Evolutionary conservation across 2,113 vertebrate genomes (phyloP).

Genomic region (Camelus dromedarius): DNA sequence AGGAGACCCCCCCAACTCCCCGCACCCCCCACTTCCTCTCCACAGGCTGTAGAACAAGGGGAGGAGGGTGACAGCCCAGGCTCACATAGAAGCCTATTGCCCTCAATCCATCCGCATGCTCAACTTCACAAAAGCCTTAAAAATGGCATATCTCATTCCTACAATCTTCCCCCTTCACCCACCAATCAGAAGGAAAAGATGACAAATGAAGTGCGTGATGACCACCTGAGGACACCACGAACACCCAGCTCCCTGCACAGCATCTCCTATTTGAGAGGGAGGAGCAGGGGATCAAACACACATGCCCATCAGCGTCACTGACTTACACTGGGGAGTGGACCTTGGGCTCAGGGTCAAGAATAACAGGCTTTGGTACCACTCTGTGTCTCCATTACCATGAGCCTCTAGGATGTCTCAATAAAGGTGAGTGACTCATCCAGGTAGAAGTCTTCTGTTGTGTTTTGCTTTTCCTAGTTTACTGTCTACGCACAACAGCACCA

Average conservation of each 20-base stretch:
- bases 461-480: not conserved
- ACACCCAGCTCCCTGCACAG: not conserved
- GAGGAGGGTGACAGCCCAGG: not conserved
- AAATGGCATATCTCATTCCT: accelerated
- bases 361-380: too few relatives aligned
- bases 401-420: not conserved
- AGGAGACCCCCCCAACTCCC: not conserved
- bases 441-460: not conserved
- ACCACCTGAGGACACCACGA: not conserved
- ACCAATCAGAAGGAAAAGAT: not conserved
- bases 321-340: not conserved
- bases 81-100: not conserved
- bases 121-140: not conserved
- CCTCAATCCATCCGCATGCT: not conserved
- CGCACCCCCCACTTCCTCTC: not conserved
- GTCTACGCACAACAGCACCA: accelerated
- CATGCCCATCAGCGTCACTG: accelerated
- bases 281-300: accelerated
- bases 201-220: not conserved
- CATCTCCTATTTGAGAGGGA: too few relatives aligned
- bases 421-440: not conserved
- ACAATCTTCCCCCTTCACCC: not conserved
- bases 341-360: not conserved
- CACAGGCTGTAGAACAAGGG: too few relatives aligned
- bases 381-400: not conserved